Evolutionary conservation across 2,888 invertebrate genomes (phyloP).

Genomic region (Acrobasis repandana): DNA sequence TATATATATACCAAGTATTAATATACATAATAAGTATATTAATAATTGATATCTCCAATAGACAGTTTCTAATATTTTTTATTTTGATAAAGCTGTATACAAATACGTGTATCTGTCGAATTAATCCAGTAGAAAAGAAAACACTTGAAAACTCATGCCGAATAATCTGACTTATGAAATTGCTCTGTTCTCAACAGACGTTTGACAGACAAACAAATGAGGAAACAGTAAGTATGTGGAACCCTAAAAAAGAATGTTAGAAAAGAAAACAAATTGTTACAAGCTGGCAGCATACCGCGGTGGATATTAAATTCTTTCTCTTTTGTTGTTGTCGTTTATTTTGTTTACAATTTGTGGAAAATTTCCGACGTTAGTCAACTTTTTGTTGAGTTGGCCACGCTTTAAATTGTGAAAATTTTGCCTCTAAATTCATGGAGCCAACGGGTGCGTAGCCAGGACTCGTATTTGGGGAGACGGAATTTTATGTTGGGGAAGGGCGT

Average conservation of each 20-base stretch:
- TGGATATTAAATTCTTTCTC: constrained; percentile 78
- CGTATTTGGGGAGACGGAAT: no score
- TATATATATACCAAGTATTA: no score
- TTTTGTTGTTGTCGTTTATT: constrained; percentile 66
- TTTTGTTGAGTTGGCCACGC: constrained; percentile 53
- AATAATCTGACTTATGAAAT: constrained; percentile 16
- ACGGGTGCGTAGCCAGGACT: no score
- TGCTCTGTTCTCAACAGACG: constrained; percentile 32
- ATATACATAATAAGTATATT: no score
- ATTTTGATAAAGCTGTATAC: no score
- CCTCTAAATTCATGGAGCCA: constrained; percentile 43
- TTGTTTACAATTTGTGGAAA: constrained; percentile 63
- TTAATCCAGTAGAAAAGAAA: neutral
- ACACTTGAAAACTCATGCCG: neutral
- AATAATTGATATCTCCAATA: no score
- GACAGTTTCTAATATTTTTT: no score
- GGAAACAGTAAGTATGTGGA: constrained; percentile 50
- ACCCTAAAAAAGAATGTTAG: constrained; percentile 61
- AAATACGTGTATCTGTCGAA: no score
- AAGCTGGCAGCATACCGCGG: constrained; percentile 62
- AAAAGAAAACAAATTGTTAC: constrained; percentile 73
- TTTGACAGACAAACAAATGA: constrained; percentile 42
- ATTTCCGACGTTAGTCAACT: constrained; percentile 56
- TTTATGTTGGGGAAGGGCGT: no score
- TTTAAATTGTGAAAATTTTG: constrained; percentile 57